Evolutionary conservation across 2,888 invertebrate genomes (phyloP).

Genomic region (Eutolmus rufibarbis): DNA sequence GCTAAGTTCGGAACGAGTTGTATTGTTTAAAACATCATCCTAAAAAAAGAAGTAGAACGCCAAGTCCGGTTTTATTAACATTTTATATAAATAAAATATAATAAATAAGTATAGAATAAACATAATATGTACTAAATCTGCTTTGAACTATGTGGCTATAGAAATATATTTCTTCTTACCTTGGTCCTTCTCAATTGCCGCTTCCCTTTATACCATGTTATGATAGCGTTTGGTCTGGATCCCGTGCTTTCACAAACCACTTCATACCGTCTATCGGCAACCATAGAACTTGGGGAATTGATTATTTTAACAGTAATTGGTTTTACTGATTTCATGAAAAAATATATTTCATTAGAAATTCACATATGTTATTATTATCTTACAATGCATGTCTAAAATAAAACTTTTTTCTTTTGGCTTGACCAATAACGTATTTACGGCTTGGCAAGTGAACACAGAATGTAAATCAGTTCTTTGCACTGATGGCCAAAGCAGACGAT

Average conservation of each 20-base stretch:
- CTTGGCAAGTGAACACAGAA: conserved; percentile 87
- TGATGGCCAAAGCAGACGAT: conserved; percentile 77
- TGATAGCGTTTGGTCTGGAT: conserved; percentile 83
- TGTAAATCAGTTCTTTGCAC: conserved; percentile 82
- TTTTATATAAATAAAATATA: background rate
- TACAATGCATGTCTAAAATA: conserved; percentile 79
- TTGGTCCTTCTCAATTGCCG: conserved; percentile 80
- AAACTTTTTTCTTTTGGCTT: conserved; percentile 80
- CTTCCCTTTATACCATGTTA: conserved; percentile 91
- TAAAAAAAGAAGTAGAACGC: conserved; percentile 53
- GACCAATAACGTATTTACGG: conserved; percentile 83
- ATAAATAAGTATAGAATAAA: background rate
- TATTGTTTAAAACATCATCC: conserved; percentile 82
- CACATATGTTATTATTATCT: conserved; percentile 62
- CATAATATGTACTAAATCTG: background rate
- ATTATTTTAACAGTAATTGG: conserved; percentile 66
- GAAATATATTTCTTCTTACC: conserved; percentile 64
- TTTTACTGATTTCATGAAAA: conserved; percentile 3
- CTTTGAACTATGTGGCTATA: background rate
- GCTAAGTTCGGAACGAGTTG: conserved; percentile 84
- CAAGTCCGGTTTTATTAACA: background rate
- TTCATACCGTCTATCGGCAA: conserved; percentile 84
- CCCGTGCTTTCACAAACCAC: conserved; percentile 85
- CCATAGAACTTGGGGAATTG: conserved; percentile 73
- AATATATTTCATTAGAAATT: background rate